Evolutionary conservation across 2,888 invertebrate genomes (phyloP).

Genomic region (Mesorhabditis spiculigera): DNA sequence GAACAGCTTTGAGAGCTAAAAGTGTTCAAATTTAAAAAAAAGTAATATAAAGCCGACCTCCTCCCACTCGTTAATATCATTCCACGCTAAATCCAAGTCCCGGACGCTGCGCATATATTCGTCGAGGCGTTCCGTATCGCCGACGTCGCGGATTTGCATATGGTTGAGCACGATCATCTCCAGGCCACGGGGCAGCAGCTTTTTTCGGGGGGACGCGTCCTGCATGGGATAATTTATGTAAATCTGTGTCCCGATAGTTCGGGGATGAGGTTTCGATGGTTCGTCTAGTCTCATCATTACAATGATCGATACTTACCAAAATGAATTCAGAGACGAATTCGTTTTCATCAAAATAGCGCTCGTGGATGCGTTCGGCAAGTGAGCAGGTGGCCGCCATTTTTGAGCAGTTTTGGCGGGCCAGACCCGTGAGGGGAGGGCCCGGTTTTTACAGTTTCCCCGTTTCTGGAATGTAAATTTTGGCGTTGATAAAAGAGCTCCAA

Average conservation of each 20-base stretch:
- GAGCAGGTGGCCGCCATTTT: neutral
- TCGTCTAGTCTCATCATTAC: neutral
- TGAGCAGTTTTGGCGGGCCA: no score
- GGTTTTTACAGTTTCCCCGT: no score
- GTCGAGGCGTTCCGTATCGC: constrained; percentile 37
- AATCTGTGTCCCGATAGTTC: neutral
- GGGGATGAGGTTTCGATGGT: neutral
- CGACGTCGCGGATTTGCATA: constrained; percentile 17
- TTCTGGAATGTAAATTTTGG: no score
- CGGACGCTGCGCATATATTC: constrained; percentile 60
- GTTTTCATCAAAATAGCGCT: constrained; percentile 3
- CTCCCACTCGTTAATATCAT: constrained; percentile 79
- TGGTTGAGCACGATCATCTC: constrained; percentile 27
- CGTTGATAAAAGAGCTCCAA: no score
- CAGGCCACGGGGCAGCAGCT: constrained; percentile 10
- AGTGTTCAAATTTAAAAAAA: neutral
- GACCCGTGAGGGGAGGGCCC: no score
- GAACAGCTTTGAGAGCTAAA: neutral
- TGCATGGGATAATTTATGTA: no score
- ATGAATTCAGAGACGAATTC: neutral
- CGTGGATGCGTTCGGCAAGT: neutral
- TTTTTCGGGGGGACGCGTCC: neutral
- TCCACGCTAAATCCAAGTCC: constrained; percentile 77
- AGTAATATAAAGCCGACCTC: constrained; percentile 64
- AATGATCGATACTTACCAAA: neutral